Base-by-base conservation (phyloP, 1,140 invertebrate species). In the Trichoplusia ni region DNA sequence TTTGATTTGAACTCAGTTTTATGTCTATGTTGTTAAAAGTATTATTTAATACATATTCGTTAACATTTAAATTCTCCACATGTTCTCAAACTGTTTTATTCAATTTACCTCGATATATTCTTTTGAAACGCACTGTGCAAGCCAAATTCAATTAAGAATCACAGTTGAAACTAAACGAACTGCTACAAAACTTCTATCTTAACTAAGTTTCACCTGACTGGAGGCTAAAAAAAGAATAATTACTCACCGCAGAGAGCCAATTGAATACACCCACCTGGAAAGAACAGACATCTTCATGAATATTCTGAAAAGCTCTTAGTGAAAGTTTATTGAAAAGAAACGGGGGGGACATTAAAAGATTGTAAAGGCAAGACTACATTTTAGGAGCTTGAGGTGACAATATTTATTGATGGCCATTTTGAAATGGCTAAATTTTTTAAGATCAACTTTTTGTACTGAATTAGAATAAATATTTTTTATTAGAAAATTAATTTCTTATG, bases 251-350 rank as follows among this genome's bases (percentile, higher is more conserved):
- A 56, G 25, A 68, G 62, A 62, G 51, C 66, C 77, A 77, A 77
- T 81, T 74, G 75, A 82, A 82, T 65, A 78, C 75, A 77, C 75
- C 75, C 77, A 88, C 86, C 86, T 89, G 84, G 78, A 89, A 84
- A 83, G 81, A 81, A 84, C 72, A 80, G 79, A 86, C 75, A 79
- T 31, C 70, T 78, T 83, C 84, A 86, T 89, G 85, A 89, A 89
- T 89, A 89, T 86, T 89, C 86, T 73, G 70, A 73, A 76, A 80
- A 62, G 77, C 81, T 84, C 80, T 88, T 81, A 85, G 78, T 76
- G 59, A 75, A 84, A 86, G 75, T 86, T 86, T 84, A 87, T 86
- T 87, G 79, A 85, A 86, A 84, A 78, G 75, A 76, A 79, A 74
- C 66, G 56, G 46, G 54, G 58, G 67, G 65, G 65, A 70, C 60